Evolutionary conservation across 2,113 vertebrate genomes (phyloP).

Genomic region (Larimichthys polyactis): DNA sequence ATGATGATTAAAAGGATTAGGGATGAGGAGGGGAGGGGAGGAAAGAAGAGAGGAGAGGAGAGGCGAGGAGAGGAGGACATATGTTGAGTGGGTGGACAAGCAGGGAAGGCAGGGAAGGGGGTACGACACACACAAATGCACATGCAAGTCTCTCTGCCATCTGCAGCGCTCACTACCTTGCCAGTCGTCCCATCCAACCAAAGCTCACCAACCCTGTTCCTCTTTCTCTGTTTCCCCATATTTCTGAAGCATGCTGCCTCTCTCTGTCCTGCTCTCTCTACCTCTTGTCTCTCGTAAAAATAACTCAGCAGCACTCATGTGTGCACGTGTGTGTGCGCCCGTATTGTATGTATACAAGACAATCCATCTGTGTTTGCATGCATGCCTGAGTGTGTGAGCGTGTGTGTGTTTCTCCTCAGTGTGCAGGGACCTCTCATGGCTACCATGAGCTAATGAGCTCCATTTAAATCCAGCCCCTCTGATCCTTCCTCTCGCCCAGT

Average conservation of each 20-base stretch:
- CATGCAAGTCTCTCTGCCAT: constrained; percentile 69
- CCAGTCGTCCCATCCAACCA: constrained; percentile 62
- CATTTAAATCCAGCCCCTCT: constrained; percentile 81
- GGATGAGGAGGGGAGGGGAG: constrained; percentile 44
- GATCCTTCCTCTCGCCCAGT: constrained; percentile 79
- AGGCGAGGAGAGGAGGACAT: constrained; percentile 68
- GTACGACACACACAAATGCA: constrained; percentile 52
- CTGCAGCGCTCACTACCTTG: constrained; percentile 73
- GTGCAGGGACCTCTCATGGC: constrained; percentile 73
- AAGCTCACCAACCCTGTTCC: constrained; percentile 9
- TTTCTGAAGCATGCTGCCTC: neutral
- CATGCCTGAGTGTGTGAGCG: constrained; percentile 30
- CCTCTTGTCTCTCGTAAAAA: constrained; percentile 18
- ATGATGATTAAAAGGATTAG: constrained; percentile 48
- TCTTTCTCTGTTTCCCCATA: constrained; percentile 9
- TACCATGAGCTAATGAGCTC: constrained; percentile 80
- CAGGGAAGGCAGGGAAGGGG: constrained; percentile 68
- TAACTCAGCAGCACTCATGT: constrained; percentile 21
- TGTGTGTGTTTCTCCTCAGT: constrained; percentile 61
- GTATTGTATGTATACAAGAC: constrained; percentile 9
- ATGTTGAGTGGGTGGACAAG: constrained; percentile 81
- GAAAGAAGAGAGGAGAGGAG: constrained; percentile 1
- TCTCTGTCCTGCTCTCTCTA: constrained; percentile 8
- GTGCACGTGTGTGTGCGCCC: neutral
- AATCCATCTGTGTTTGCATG: constrained; percentile 28